Conservation (phyloP, 2,113 vertebrate species). For the Gopherus evgoodei region DNA sequence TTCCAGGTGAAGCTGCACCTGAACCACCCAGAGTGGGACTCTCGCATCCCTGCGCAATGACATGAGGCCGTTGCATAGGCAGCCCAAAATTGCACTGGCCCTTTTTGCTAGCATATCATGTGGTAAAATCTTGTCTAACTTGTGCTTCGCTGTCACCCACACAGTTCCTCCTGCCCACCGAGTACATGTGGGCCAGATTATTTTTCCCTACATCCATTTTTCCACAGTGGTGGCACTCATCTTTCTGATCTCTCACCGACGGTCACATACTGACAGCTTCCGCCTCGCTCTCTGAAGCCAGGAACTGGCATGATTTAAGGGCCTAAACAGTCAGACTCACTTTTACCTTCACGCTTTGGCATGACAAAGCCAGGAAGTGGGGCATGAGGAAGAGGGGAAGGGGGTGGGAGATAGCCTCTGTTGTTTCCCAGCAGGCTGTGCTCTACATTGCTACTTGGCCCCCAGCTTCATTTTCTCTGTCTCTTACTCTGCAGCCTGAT, state of each 20-base stretch:
- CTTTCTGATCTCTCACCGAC: neutral
- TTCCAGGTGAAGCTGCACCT: neutral
- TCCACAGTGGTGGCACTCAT: neutral
- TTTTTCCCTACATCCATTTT: neutral
- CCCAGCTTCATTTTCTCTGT: neutral
- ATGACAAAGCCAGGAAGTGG: accelerated
- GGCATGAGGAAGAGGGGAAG: neutral
- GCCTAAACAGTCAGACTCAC: neutral
- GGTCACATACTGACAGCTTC: neutral
- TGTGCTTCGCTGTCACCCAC: neutral
- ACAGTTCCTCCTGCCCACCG: neutral
- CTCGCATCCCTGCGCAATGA: neutral
- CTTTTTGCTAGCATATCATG: neutral
- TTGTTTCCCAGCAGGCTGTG: neutral
- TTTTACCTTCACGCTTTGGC: neutral
- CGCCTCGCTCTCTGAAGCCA: neutral
- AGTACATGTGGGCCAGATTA: neutral
- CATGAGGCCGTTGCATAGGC: neutral
- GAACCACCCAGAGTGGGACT: neutral
- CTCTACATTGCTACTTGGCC: neutral
- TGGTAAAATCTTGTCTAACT: neutral
- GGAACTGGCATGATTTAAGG: neutral
- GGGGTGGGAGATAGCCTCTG: neutral
- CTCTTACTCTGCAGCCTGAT: neutral
- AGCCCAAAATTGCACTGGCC: neutral